Evolutionary conservation across 2,113 vertebrate species (phyloP).

Genomic region (Stegostoma tigrinum): DNA sequence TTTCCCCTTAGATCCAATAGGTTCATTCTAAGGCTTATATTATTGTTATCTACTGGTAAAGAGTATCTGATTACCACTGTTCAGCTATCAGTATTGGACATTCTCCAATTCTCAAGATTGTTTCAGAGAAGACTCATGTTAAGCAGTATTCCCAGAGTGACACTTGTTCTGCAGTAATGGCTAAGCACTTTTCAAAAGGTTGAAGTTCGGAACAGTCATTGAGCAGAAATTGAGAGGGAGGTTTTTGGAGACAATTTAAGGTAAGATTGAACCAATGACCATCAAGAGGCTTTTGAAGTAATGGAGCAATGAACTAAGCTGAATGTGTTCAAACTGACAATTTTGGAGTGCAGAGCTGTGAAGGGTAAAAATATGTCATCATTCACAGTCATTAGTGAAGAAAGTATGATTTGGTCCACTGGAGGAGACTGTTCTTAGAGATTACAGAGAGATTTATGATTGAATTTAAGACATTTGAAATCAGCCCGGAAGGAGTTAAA

Average conservation of each 20-base stretch:
- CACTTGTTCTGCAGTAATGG: neutral
- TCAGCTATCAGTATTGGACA: neutral
- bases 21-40: neutral
- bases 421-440: neutral
- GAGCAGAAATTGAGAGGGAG: neutral
- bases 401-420: neutral
- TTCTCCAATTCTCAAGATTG: neutral
- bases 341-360: neutral
- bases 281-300: neutral
- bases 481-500: neutral
- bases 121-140: neutral
- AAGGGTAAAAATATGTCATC: neutral
- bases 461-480: neutral
- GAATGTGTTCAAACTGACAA: neutral
- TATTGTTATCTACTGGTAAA: neutral
- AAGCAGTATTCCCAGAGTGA: neutral
- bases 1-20: neutral
- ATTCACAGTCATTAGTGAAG: neutral
- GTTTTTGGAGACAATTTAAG: neutral
- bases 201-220: neutral
- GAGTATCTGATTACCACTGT: neutral
- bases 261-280: neutral
- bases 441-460: neutral
- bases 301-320: neutral
- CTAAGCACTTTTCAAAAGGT: neutral